Evolutionary conservation across 2,888 invertebrate genomes (phyloP).

Genomic region (Agrotis puta): DNA sequence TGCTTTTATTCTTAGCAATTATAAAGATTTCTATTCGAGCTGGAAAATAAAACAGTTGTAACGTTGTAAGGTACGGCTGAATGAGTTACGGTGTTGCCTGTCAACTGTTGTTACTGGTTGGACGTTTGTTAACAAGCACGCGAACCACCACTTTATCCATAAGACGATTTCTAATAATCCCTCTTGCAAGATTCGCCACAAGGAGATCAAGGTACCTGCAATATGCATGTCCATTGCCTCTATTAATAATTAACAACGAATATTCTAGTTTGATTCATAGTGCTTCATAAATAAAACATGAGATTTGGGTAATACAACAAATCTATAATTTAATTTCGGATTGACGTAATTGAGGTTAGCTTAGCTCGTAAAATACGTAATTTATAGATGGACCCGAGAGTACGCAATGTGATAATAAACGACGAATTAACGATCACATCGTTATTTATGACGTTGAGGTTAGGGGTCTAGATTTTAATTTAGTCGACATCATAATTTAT

Average conservation of each 20-base stretch:
- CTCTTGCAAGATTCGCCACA: background rate
- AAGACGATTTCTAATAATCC: constrained; percentile 18
- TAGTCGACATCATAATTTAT: constrained; percentile 45
- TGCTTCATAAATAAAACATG: constrained; percentile 41
- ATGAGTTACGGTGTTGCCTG: constrained; percentile 39
- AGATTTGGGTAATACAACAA: constrained; percentile 46
- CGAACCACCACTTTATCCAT: constrained; percentile 28
- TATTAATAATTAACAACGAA: constrained; percentile 33
- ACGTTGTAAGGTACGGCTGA: constrained; percentile 8
- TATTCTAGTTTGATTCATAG: constrained; percentile 36
- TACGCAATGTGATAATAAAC: constrained; percentile 52
- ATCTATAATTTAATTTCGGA: constrained; percentile 59
- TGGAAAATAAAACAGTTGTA: constrained; percentile 17
- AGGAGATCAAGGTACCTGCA: constrained; percentile 22
- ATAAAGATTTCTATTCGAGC: constrained; percentile 16
- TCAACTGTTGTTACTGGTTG: constrained; percentile 16
- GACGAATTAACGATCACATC: constrained; percentile 46
- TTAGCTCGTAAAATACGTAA: constrained; percentile 60
- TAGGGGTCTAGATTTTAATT: constrained; percentile 53
- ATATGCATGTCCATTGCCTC: constrained; percentile 8
- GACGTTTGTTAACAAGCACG: constrained; percentile 33
- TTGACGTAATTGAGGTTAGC: constrained; percentile 58
- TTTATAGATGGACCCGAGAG: constrained; percentile 58
- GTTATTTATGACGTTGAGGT: constrained; percentile 53
- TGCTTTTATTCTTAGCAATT: constrained; percentile 31